Conservation (phyloP, 2,888 invertebrate genomes). For the Dolomedes plantarius region DNA sequence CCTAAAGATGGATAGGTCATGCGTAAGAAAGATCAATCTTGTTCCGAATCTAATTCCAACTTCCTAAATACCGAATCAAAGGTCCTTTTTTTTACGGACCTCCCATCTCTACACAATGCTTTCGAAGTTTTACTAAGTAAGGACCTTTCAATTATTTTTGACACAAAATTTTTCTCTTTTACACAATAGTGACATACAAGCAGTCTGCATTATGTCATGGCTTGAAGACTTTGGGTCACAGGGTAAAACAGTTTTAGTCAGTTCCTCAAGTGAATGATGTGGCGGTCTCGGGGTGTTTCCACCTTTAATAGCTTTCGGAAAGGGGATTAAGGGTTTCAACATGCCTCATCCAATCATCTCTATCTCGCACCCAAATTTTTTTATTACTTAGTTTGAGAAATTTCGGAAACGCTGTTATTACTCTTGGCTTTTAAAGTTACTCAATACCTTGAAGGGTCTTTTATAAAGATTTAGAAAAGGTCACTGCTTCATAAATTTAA, state of each 20-base stretch:
- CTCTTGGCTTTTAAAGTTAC: neutral
- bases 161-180: neutral
- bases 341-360: neutral
- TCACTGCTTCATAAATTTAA: neutral
- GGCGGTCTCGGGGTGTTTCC: neutral
- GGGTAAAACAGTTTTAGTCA: constrained; percentile 28
- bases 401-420: no score
- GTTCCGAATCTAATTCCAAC: constrained; percentile 1
- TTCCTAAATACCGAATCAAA: constrained; percentile 6
- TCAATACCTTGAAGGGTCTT: neutral
- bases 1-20: constrained; percentile 32
- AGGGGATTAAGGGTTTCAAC: neutral
- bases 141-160: constrained; percentile 24
- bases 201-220: constrained; percentile 18
- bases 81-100: neutral
- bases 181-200: constrained; percentile 26
- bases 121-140: neutral
- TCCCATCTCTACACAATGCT: neutral
- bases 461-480: neutral
- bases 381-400: neutral
- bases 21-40: constrained; percentile 47
- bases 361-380: neutral
- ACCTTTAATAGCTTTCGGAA: neutral
- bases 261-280: neutral
- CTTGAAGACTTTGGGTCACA: constrained; percentile 25